Evolutionary conservation across 2,888 invertebrate species (phyloP), one percentile per base, ranked within the genome.

Genomic region (Lasiommata megera): DNA sequence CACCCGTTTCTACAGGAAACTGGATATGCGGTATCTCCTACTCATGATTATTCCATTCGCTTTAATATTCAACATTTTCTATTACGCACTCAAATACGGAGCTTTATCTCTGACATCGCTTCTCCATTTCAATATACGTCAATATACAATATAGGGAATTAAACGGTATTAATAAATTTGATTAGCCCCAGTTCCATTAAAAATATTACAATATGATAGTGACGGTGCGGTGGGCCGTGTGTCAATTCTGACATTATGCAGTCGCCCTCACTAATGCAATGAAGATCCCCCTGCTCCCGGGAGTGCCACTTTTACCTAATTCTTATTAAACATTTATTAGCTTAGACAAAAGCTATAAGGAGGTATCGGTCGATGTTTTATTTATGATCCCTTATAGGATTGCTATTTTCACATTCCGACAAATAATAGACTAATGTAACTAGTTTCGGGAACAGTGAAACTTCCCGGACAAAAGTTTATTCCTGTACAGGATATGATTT

Each of bases 261-360:
- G 81, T 72, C 79, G 65, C 79, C 75, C 77, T 68, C 62, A 60
- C 71, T 81, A 84, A 84, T 82, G 81, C 84, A 84, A 81, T 83
- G 80, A 82, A 76, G 69, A 68, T 71, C 71, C 77, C 67, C 58
- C 58, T 63, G 66, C 70, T 64, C 65, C 63, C 61, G 77, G 79
- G 82, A 74, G 82, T 74, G 84, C 80, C 81, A 80, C 80, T 82
- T 80, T 81, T 82, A 82, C 81, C 85, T 87, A 88, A 88, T 87
- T 88, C 87, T 80, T 88, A 88, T 86, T 87, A 88, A 88, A 88
- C 85, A 88, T 89, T 89, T 88, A 90, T 88, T 89, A 82, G 81
- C 88, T 88, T 84, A 88, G 81, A 83, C 79, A 82, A 86, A 80
- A 81, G 82, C 84, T 80, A 88, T 88, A 76, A 79, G 70, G 70